phyloP scores from a whole-genome alignment of 2,797 vertebrate genomes.

The Anomalospiza imberbis region DNA sequence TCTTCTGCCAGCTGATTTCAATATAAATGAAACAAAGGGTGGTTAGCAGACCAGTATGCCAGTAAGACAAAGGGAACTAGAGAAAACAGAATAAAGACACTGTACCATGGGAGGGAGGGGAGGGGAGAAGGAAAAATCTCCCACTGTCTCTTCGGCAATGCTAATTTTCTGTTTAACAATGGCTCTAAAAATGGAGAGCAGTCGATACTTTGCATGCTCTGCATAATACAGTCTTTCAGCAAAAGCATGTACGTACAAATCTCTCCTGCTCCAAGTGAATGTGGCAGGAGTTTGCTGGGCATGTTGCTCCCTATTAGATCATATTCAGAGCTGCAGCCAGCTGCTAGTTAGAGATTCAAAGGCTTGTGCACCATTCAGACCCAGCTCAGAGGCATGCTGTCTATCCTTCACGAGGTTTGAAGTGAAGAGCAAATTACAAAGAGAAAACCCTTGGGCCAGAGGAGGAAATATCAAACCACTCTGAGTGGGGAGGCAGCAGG shows the following conservation, averaged over 20 bases:
- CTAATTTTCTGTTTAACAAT: slow-evolving; percentile 41
- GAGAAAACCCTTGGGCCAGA: slow-evolving; percentile 19
- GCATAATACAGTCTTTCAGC: slow-evolving; percentile 39
- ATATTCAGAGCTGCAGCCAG: slow-evolving; percentile 16
- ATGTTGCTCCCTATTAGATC: slow-evolving; percentile 21
- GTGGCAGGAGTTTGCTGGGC: slow-evolving; percentile 12
- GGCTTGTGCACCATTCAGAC: neutral
- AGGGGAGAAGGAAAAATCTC: slow-evolving; percentile 27
- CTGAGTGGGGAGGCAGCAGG: neutral
- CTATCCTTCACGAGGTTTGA: neutral
- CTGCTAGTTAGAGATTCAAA: slow-evolving; percentile 45
- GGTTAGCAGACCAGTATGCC: neutral
- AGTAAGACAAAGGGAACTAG: slow-evolving; percentile 47
- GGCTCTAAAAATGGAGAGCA: slow-evolving; percentile 43
- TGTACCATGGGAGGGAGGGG: slow-evolving; percentile 21
- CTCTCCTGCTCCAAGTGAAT: slow-evolving; percentile 19
- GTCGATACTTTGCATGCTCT: slow-evolving; percentile 3
- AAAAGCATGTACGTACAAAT: slow-evolving; percentile 23
- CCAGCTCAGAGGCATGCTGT: neutral
- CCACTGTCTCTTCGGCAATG: neutral
- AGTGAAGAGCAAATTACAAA: neutral
- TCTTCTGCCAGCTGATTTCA: slow-evolving; percentile 41
- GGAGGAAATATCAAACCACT: neutral
- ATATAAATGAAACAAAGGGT: slow-evolving; percentile 39
- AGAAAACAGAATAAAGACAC: slow-evolving; percentile 26